Conservation (phyloP, 2,888 invertebrate genomes). For the Lasioglossum vierecki region DNA sequence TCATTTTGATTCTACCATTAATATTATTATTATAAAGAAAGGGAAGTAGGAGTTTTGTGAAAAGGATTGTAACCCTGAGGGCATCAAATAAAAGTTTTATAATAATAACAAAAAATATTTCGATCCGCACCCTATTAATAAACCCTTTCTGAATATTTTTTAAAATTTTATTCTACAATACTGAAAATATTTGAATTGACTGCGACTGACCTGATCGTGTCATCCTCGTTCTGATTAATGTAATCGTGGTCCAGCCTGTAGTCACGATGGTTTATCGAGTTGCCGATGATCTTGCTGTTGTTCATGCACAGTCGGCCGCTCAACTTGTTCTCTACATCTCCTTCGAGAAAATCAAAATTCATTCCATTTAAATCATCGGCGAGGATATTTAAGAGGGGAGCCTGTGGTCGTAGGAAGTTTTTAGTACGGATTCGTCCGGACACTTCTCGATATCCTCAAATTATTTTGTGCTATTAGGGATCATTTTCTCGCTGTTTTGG, state of each 20-base stretch:
- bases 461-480: no score
- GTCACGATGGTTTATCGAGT: slow-evolving; percentile 93
- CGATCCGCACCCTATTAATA: not conserved
- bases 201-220: slow-evolving; percentile 83
- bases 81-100: no score
- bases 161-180: not conserved
- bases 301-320: slow-evolving; percentile 92
- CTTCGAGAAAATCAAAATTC: slow-evolving; percentile 82
- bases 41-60: no score
- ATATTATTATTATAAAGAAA: no score
- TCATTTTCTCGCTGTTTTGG: not conserved
- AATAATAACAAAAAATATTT: not conserved
- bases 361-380: slow-evolving; percentile 43
- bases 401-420: not conserved
- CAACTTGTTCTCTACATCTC: slow-evolving; percentile 92
- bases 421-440: no score
- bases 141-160: no score
- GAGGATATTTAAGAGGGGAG: not conserved
- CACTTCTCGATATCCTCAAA: no score
- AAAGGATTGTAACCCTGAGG: no score
- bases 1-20: no score
- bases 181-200: not conserved
- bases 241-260: slow-evolving; percentile 91
- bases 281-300: slow-evolving; percentile 90
- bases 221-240: slow-evolving; percentile 88